phyloP scores from a whole-genome alignment of 2,888 invertebrate species.

The Boloria selene region DNA sequence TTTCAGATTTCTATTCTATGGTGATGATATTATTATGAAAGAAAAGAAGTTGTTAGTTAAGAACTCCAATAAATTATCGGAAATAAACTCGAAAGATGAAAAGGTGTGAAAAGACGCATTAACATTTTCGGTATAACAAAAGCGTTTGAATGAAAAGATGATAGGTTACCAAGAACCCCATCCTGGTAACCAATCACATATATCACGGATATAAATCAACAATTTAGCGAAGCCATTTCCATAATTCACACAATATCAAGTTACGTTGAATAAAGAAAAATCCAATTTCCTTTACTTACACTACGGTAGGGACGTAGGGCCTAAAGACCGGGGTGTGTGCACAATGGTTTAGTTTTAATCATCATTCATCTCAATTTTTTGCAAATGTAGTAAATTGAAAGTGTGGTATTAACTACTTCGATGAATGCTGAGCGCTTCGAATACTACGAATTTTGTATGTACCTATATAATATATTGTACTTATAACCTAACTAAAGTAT shows the following conservation, averaged over 20 bases:
- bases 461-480: too few species aligned
- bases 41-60: not conserved
- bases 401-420: not conserved
- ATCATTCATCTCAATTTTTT: slow-evolving; percentile 34
- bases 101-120: slow-evolving; percentile 31
- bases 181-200: slow-evolving; percentile 49
- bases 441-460: too few species aligned
- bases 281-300: slow-evolving; percentile 78
- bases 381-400: not conserved
- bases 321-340: slow-evolving; percentile 29
- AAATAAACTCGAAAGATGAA: not conserved
- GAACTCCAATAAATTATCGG: not conserved
- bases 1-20: too few species aligned
- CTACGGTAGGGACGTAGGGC: slow-evolving; percentile 63
- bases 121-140: slow-evolving; percentile 35
- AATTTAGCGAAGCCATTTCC: slow-evolving; percentile 77
- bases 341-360: slow-evolving; percentile 34
- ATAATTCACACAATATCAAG: slow-evolving; percentile 81
- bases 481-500: too few species aligned
- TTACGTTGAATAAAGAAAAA: slow-evolving; percentile 78
- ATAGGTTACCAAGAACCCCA: not conserved
- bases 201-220: slow-evolving; percentile 74
- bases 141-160: slow-evolving; percentile 11
- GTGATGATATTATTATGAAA: not conserved
- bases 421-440: not conserved